Percentiles rank a stretch among this genome's conserved stretches.
Conservation (phyloP, 2,888 invertebrate species). For the Plutella xylostella region DNA sequence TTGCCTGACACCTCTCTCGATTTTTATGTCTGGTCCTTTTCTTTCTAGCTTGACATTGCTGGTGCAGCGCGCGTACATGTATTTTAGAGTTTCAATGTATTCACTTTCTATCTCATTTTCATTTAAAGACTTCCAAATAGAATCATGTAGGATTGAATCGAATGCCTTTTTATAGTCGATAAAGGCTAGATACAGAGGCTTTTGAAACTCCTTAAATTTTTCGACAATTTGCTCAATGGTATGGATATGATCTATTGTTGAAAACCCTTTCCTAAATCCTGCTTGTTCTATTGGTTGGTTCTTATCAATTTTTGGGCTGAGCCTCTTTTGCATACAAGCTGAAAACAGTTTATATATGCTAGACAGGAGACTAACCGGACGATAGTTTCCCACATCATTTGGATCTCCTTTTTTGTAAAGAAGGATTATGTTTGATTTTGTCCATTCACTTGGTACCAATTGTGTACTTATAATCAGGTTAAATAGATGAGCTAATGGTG, state of each 20-base stretch:
- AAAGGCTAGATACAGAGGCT: conserved; percentile 3
- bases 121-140: background rate
- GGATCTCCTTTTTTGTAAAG: background rate
- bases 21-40: background rate
- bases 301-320: background rate
- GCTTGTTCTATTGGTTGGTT: background rate
- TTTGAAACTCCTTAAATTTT: background rate
- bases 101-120: background rate
- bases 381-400: background rate
- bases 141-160: background rate
- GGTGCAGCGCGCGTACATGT: background rate
- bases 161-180: conserved; percentile 10
- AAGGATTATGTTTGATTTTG: background rate
- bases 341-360: background rate
- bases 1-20: background rate
- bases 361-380: background rate
- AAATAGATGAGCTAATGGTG: background rate
- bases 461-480: background rate
- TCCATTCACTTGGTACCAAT: background rate
- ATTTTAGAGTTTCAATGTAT: background rate
- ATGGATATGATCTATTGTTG: background rate
- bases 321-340: background rate
- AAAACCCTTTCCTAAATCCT: background rate
- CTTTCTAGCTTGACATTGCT: background rate
- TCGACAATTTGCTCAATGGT: background rate